A percentile compares a stretch with the other conserved stretches of the same genome.
These are phyloP conservation scores for Chondrosia reniformis DNA, from an alignment of 37 sponge, comb jelly and placozoan genomes.

Conservation along the genomic window DNA sequence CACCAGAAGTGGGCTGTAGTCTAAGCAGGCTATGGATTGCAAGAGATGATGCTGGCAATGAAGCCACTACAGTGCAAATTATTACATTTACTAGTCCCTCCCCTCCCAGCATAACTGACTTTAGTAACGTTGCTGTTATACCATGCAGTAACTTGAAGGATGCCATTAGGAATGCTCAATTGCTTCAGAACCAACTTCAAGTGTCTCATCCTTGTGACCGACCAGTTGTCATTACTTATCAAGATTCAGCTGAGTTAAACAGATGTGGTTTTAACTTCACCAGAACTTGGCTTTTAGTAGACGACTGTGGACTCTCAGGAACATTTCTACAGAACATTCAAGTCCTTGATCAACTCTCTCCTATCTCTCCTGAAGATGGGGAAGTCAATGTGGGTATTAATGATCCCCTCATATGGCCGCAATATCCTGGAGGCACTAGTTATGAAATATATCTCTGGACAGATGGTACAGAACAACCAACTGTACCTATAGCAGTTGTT, in stretches of 20 bases:
- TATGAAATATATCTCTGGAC: slow-evolving; percentile 28
- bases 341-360: slow-evolving; percentile 24
- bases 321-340: slow-evolving; percentile 25
- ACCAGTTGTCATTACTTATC: slow-evolving; percentile 1
- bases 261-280: slow-evolving; percentile 27
- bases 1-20: not conserved
- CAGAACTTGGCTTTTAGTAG: slow-evolving; percentile 24
- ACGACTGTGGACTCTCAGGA: slow-evolving; percentile 12
- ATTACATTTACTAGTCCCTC: slow-evolving; percentile 26
- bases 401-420: slow-evolving; percentile 21
- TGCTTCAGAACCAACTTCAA: not conserved
- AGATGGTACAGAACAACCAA: slow-evolving; percentile 18
- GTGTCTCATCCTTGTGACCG: slow-evolving; percentile 35
- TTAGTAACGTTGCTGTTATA: not conserved
- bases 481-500: not conserved
- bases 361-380: slow-evolving; percentile 15
- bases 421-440: slow-evolving; percentile 24
- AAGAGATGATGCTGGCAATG: slow-evolving; percentile 31
- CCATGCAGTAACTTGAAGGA: slow-evolving; percentile 30
- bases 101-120: slow-evolving; percentile 10
- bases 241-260: not conserved
- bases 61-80: not conserved
- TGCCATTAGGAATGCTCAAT: not conserved
- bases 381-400: slow-evolving; percentile 13
- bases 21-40: slow-evolving; percentile 16